Percentiles rank a stretch among this genome's conserved stretches.
Evolutionary conservation across 2,888 invertebrate species (phyloP).

Genomic region (Cephus nigrinus): DNA sequence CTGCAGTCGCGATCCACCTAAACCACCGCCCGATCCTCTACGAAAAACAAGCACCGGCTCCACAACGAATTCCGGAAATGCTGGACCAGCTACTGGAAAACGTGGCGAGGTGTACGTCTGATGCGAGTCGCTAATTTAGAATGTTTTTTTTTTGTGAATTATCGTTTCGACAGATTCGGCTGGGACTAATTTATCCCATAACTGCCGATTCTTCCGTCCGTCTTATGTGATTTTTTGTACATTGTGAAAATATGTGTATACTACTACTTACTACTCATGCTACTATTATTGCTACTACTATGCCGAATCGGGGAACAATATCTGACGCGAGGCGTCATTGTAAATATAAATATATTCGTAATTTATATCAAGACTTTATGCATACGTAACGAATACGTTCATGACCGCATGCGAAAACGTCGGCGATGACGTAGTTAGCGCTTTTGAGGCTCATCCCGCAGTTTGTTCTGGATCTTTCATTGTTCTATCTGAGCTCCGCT

Average conservation of each 20-base stretch:
- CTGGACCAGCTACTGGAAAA: conserved; percentile 52
- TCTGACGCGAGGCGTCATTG: not conserved
- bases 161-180: not conserved
- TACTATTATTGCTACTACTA: not conserved
- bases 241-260: not conserved
- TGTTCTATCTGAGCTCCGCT: not conserved
- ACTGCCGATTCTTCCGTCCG: not conserved
- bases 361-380: not conserved
- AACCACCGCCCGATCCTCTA: conserved; percentile 39
- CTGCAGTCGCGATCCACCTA: conserved; percentile 46
- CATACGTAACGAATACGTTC: not conserved
- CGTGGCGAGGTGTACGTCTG: conserved; percentile 72
- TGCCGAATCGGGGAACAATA: not conserved
- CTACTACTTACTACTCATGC: not conserved
- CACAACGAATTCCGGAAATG: not conserved
- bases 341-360: not conserved
- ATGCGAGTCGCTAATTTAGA: conserved; percentile 27
- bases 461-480: not conserved
- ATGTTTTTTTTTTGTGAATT: not conserved
- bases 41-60: conserved; percentile 67
- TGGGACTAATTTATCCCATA: not conserved
- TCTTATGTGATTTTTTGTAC: not conserved
- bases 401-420: not conserved
- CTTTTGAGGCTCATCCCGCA: not conserved
- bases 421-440: not conserved